These are phyloP conservation scores for Fringilla coelebs DNA, from an alignment of 2,797 vertebrate genomes.

Conservation along the genomic window DNA sequence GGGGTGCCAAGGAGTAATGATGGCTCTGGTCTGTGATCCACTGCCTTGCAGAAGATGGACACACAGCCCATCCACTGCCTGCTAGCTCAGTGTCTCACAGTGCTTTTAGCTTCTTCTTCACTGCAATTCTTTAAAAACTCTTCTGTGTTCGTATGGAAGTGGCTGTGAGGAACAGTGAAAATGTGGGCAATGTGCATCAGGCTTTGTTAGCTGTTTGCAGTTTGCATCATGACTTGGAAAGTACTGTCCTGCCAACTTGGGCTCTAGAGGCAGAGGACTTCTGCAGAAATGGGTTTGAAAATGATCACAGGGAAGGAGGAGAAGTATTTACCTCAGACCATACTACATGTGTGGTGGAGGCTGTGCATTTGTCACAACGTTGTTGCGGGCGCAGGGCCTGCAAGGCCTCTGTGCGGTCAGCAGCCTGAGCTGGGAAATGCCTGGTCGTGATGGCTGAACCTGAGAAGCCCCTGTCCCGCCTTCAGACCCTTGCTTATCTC, in stretches of 20 bases:
- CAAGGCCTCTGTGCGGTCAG: no score
- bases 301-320: background rate
- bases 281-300: background rate
- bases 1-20: background rate
- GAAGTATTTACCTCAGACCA: background rate
- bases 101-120: background rate
- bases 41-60: background rate
- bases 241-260: background rate
- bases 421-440: no score
- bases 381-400: no score
- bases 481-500: no score
- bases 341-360: background rate
- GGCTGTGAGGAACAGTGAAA: background rate
- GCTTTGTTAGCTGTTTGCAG: background rate
- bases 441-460: no score
- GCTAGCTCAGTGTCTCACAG: background rate
- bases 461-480: no score
- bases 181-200: background rate
- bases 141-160: background rate
- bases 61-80: background rate
- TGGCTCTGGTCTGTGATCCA: background rate
- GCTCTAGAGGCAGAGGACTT: background rate
- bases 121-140: background rate
- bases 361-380: background rate
- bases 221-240: background rate